Evolutionary conservation across 1,140 invertebrate genomes (phyloP), one percentile per base, ranked within the genome.

Genomic region (Sycobia sp.): DNA sequence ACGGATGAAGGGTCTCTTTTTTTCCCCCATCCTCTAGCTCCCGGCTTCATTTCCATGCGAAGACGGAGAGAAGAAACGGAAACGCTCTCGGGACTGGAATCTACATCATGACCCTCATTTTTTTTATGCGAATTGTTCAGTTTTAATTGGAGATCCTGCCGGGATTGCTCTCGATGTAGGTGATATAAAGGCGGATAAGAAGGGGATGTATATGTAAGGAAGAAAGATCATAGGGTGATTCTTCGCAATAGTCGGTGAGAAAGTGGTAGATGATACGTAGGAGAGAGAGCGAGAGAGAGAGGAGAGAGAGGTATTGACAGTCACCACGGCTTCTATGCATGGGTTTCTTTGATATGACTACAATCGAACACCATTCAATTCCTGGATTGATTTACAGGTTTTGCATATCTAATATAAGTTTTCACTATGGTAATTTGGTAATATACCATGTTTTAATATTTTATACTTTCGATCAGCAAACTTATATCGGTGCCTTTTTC

Each of bases 61-160:
- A 18, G 16, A 41, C 22, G 22, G 22, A 14, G 14, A 20, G 22
- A 3, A 20, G 22, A 46, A 14, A 23, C 22, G 20, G 16, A n/a
- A 39, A 10, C n/a, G n/a, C n/a, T n/a, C n/a, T n/a, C n/a, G n/a
- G 18, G 14, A 27, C 50, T 39, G 4, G 1, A 7, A 2, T 23
- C 20, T 43, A 10, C n/a, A n/a, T n/a, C n/a, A n/a, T n/a, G n/a
- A n/a, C 8, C 16, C n/a, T 25, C 20, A 10, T 53, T n/a, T 25
- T 39, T 53, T 51, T 38, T 38, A 53, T 43, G 38, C 29, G 38
- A 16, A 55, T 43, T 43, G 38, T 27, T 43, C 8, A n/a, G 9
- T 10, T 56, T 34, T 56, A 56, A 56, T 56, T 56, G 54, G 41
- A 56, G 54, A 56, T 56, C 32, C 27, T 23, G 14, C 18, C 4